phyloP scores from a whole-genome alignment of 2,888 invertebrate genomes.

The Furcula furcula region DNA sequence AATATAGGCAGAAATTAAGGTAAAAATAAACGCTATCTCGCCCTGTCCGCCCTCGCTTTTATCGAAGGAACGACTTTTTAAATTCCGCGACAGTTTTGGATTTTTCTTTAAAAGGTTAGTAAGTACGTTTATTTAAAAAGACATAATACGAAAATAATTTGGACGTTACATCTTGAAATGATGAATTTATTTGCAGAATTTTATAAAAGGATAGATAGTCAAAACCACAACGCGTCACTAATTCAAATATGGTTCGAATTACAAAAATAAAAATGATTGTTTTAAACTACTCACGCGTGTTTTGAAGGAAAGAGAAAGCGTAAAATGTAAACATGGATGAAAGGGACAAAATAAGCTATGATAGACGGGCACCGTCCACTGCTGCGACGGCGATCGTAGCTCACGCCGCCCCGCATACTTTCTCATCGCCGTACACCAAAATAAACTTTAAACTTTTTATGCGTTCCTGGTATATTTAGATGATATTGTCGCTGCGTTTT shows the following conservation, averaged over 20 bases:
- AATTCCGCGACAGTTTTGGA: constrained; percentile 6
- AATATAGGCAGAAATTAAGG: constrained; percentile 38
- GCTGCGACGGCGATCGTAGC: constrained; percentile 65
- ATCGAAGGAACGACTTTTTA: constrained; percentile 13
- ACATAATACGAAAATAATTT: no score
- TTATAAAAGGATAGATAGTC: constrained; percentile 19
- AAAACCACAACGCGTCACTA: constrained; percentile 28
- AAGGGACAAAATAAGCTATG: constrained; percentile 54
- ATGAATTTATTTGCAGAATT: no score
- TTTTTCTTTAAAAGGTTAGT: not conserved
- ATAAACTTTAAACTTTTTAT: constrained; percentile 75
- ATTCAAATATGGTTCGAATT: constrained; percentile 52
- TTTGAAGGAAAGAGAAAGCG: constrained; percentile 40
- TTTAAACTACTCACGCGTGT: constrained; percentile 65
- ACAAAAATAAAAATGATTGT: constrained; percentile 69
- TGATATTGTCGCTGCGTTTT: constrained; percentile 66
- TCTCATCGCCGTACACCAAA: constrained; percentile 73
- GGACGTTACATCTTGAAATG: not conserved
- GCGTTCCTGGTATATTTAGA: constrained; percentile 71
- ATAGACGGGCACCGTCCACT: constrained; percentile 67
- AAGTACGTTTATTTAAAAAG: no score
- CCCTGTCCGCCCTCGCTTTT: constrained; percentile 23
- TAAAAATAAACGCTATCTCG: constrained; percentile 36
- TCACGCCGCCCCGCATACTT: constrained; percentile 70
- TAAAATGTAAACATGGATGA: constrained; percentile 28